Base-by-base conservation (phyloP, 2,113 vertebrate species). In the Centropristis striata region DNA sequence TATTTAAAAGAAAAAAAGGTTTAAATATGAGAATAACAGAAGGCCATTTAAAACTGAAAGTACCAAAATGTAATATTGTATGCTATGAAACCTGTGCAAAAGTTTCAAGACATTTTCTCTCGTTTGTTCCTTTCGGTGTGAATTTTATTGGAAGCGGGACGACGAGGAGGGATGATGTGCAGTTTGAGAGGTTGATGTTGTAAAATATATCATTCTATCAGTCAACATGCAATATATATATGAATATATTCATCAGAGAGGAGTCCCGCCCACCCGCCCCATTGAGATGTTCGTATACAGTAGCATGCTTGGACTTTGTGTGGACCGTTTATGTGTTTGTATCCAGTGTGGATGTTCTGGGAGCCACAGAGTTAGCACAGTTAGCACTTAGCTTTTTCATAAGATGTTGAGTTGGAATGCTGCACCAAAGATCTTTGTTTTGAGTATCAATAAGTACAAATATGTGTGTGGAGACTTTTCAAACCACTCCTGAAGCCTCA, bases 11-110 rank as follows among this genome's bases (percentile, higher is more conserved):
- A n/a, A n/a, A n/a, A n/a, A 79, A 85, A 86, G 65, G 71, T 92
- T 93, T 93, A 88, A 91, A 92, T 91, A 92, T 86, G 74, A 88
- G 37, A 92, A n/a, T n/a, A n/a, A 53, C 46, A 83, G 85, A 92
- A 89, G 88, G 89, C 91, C 88, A 92, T 94, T 93, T 86, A 75
- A 91, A 90, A 88, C 66, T 68, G 82, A 89, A 93, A 90, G 83
- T 92, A 95, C 94, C 94, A 95, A 95, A 91, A 94, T 94, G 83
- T 92, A 86, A 91, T 85, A 88, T 75, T 91, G 86, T 93, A 90
- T 90, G 92, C 89, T 92, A 88, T 81, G 85, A 91, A 90, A 81
- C 90, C 89, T 91, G 86, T 87, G 86, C 89, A 92, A 91, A 90
- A 85, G 82, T 71, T 92, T n/a, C n/a, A n/a, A 86, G 78, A 88